Evolutionary conservation across 2,888 invertebrate genomes (phyloP), one percentile per base, ranked within the genome.

Genomic region (Papilio gigon): DNA sequence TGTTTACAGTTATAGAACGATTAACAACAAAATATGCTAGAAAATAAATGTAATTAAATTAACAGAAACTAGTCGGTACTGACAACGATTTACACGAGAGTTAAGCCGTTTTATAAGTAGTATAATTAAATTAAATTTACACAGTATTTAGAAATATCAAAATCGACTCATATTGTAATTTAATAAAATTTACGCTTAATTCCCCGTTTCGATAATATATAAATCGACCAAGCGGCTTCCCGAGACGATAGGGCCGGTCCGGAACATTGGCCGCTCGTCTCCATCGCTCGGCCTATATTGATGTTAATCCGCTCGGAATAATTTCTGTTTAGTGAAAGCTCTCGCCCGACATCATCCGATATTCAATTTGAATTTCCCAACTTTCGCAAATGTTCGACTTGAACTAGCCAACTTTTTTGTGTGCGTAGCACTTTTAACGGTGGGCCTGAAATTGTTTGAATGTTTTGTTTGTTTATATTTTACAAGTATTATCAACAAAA

Each of bases 271-370:
- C 56, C 35, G 33, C 27, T 27, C 27, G 40, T 58, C 58, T 56
- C 40, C 20, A 12, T 58, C 17, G 9, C 25, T 30, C 6, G 33
- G 47, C 59, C 59, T 59, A 71, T 44, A 66, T 66, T 44, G 68
- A 70, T 71, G 71, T 68, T 74, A 73, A 75, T 71, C 72, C 73
- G 50, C 27, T 62, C 65, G 75, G 73, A 72, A 74, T 65, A 71
- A 73, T 71, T 70, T 72, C 70, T 67, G 27, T 67, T 42, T 42
- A 35, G 61, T n/a, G 27, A 40, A 53, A 61, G 27, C 27, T 58
- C 56, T 44, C 17, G 56, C 30, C 59, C 30, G 35, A 67, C 40
- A 61, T 62, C 53, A 62, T 27, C 47, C 35, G 33, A 53, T 65
- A 69, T 65, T 62, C 67, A 56, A 62, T 67, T 67, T 22, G 30